Base-by-base conservation (phyloP, 2,888 invertebrate species). In the Nemurella pictetii region DNA sequence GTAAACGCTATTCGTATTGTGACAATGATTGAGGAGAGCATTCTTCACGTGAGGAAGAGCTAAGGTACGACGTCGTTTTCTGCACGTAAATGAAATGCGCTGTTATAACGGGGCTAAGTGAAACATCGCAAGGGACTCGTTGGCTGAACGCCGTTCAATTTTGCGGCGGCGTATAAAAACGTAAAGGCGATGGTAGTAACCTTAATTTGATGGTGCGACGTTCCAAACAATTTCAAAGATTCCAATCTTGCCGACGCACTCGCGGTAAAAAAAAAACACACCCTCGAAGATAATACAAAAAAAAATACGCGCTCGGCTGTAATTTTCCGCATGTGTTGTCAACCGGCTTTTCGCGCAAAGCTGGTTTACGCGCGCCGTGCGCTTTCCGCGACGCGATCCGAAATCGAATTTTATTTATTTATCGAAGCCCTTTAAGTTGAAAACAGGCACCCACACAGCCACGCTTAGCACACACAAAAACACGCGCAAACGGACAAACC, bases 161-260 rank as follows among this genome's bases (percentile, higher is more conserved):
- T 81, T 81, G 81, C 81, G 81, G 81, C 81, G 32, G 12, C 36
- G 36, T 81, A 81, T 81, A 81, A 81, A 36, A 81, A 81, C 35
- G 81, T 35, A 27, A n/a, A 28, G 81, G 78, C 26, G 28, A 36
- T n/a, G 36, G 81, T 81, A 81, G 81, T 81, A 36, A 81, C 81
- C 81, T 81, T 81, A 81, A 81, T 81, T 81, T 81, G 81, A 81
- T 81, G 81, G 81, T 26, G 81, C 55, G 4, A 81, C 81, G 81
- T 81, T 81, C 81, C 81, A 81, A 81, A 81, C 81, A 81, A 81
- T 81, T 81, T 81, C 81, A 36, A 28, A 35, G 78, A 78, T 78
- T 30, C 78, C 78, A 78, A 78, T 78, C 78, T 78, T 78, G 75
- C n/a, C 28, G 29, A 28, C 78, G 78, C 78, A 29, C 78, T 30